phyloP scores from a whole-genome alignment of 2,113 vertebrate genomes.

The Gopherus evgoodei region DNA sequence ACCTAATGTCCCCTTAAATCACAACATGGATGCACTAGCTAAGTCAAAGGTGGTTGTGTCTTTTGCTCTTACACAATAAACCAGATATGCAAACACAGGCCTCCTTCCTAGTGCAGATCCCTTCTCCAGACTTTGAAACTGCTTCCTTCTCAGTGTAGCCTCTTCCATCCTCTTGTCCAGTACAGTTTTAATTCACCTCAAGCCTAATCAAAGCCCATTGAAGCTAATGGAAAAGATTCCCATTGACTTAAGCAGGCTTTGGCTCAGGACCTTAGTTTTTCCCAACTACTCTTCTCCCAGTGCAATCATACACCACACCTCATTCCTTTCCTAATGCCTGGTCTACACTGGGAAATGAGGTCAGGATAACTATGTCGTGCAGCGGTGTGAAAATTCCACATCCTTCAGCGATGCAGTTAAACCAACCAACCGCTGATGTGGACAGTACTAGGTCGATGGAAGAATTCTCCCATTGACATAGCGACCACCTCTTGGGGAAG shows the following conservation, averaged over 20 bases:
- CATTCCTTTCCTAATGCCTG: neutral
- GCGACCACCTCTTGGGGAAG: neutral
- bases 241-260: neutral
- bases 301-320: neutral
- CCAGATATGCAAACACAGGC: neutral
- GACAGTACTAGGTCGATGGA: neutral
- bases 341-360: neutral
- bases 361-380: too few relatives aligned
- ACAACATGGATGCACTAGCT: neutral
- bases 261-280: neutral
- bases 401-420: neutral
- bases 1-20: neutral
- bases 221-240: neutral
- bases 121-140: neutral
- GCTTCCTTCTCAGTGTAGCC: neutral
- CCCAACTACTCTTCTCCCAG: neutral
- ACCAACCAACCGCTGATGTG: neutral
- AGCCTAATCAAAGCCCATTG: neutral
- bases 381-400: neutral
- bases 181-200: neutral
- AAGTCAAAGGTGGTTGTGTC: neutral
- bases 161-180: neutral
- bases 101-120: neutral
- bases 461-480: neutral
- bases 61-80: neutral